These are phyloP conservation scores for Drosophila tristis DNA, from an alignment of 1,140 invertebrate species.

Conservation along the genomic window DNA sequence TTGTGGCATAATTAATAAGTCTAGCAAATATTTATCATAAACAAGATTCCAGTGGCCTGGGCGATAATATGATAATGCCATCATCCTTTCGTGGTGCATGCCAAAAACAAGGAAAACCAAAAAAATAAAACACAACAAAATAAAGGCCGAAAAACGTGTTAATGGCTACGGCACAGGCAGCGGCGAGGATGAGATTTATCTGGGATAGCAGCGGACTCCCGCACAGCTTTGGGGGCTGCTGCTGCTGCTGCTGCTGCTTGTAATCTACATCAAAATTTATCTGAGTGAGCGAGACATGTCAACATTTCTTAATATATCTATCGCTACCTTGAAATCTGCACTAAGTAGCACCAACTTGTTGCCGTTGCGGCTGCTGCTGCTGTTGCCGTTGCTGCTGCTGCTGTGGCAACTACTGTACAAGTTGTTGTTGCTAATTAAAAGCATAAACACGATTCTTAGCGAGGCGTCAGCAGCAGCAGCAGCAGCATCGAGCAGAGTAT, in stretches of 20 bases:
- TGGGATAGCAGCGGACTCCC: slow-evolving; percentile 28
- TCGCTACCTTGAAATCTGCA: slow-evolving; percentile 80
- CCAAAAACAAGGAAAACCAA: slow-evolving; percentile 31
- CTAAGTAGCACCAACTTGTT: slow-evolving; percentile 72
- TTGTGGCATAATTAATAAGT: slow-evolving; percentile 82
- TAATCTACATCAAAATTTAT: slow-evolving; percentile 83
- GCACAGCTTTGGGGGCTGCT: not conserved
- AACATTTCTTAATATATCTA: slow-evolving; percentile 83
- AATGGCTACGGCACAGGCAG: slow-evolving; percentile 27
- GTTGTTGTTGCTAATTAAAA: slow-evolving; percentile 83
- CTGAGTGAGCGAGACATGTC: slow-evolving; percentile 80
- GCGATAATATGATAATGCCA: slow-evolving; percentile 76
- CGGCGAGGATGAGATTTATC: slow-evolving; percentile 42
- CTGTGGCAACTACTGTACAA: slow-evolving; percentile 74
- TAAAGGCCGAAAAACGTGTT: slow-evolving; percentile 54
- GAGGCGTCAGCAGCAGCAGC: slow-evolving; percentile 52
- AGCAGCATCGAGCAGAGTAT: too few species aligned
- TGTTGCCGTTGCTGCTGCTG: slow-evolving; percentile 31
- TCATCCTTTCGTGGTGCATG: slow-evolving; percentile 60
- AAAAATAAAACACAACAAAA: slow-evolving; percentile 19
- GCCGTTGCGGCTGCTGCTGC: not conserved
- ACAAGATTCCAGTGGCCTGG: slow-evolving; percentile 59
- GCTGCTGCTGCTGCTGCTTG: slow-evolving; percentile 25
- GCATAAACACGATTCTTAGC: slow-evolving; percentile 83
- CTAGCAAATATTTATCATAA: slow-evolving; percentile 79